Percentiles rank a stretch among this genome's conserved stretches.
Conservation (phyloP, 1,140 invertebrate genomes). For the Drosophila leontia region DNA sequence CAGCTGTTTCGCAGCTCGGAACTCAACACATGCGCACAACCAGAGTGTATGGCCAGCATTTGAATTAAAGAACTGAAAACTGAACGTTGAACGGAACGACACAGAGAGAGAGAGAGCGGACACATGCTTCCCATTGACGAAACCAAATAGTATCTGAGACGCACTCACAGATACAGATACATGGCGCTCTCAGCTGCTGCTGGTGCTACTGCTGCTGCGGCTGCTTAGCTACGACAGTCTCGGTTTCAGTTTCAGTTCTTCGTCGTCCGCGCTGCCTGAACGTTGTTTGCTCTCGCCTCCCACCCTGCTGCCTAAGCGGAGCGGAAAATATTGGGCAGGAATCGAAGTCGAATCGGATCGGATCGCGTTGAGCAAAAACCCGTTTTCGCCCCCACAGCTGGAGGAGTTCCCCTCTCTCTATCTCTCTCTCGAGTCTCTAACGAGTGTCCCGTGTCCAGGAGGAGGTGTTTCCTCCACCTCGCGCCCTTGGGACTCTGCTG, state of each 20-base stretch:
- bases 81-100: conserved; percentile 40
- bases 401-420: background rate
- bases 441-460: conserved; percentile 2
- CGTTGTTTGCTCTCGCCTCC: conserved; percentile 33
- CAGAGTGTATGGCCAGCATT: conserved; percentile 54
- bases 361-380: conserved; percentile 57
- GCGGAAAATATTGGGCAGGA: conserved; percentile 24
- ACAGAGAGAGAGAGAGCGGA: conserved; percentile 36
- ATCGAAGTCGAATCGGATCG: conserved; percentile 16
- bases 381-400: conserved; percentile 45
- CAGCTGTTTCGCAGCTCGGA: conserved; percentile 53
- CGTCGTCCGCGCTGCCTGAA: conserved; percentile 57
- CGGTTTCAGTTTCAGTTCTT: conserved; percentile 69
- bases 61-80: conserved; percentile 32
- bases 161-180: conserved; percentile 34
- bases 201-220: conserved; percentile 6
- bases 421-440: background rate
- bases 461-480: background rate
- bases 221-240: conserved; percentile 29
- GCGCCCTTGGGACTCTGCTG: background rate
- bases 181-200: conserved; percentile 15
- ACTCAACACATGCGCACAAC: conserved; percentile 23
- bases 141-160: conserved; percentile 33
- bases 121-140: conserved; percentile 41
- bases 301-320: conserved; percentile 9